phyloP scores from a whole-genome alignment of 2,113 vertebrate species.

The Hippocampus barbouri region DNA sequence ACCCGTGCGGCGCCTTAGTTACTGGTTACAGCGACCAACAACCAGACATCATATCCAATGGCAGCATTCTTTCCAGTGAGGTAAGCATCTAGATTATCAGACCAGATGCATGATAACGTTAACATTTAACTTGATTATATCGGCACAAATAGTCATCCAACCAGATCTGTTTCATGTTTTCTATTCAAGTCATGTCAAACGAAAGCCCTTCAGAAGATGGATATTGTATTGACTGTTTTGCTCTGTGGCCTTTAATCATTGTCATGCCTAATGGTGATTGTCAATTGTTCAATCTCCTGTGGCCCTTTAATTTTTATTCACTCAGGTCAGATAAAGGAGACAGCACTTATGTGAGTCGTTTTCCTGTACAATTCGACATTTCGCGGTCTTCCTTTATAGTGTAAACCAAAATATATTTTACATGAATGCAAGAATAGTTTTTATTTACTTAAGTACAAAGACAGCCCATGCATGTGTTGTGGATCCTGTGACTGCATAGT shows the following conservation, averaged over 20 bases:
- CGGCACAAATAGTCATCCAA: not conserved
- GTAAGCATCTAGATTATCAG: slow-evolving; percentile 63
- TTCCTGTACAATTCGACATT: not conserved
- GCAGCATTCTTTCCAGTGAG: slow-evolving; percentile 94
- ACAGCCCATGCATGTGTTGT: not conserved
- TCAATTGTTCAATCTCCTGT: slow-evolving; percentile 34
- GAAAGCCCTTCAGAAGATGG: slow-evolving; percentile 2
- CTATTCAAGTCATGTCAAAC: not conserved
- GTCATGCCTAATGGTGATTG: slow-evolving; percentile 23
- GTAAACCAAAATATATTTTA: not conserved
- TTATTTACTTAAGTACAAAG: not conserved
- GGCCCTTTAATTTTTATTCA: slow-evolving; percentile 27
- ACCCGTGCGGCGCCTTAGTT: slow-evolving; percentile 91
- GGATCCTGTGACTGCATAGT: no score
- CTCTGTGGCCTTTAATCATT: slow-evolving; percentile 42
- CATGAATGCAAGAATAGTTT: not conserved
- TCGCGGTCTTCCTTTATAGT: not conserved
- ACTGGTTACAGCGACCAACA: slow-evolving; percentile 93
- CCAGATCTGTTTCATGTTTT: slow-evolving; percentile 1
- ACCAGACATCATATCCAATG: slow-evolving; percentile 97
- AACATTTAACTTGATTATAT: not conserved
- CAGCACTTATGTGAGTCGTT: not conserved
- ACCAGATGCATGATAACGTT: not conserved
- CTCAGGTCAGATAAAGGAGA: slow-evolving; percentile 11
- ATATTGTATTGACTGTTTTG: slow-evolving; percentile 26